Conservation (phyloP, 2,113 vertebrate species). For the Pterocles orientalis region DNA sequence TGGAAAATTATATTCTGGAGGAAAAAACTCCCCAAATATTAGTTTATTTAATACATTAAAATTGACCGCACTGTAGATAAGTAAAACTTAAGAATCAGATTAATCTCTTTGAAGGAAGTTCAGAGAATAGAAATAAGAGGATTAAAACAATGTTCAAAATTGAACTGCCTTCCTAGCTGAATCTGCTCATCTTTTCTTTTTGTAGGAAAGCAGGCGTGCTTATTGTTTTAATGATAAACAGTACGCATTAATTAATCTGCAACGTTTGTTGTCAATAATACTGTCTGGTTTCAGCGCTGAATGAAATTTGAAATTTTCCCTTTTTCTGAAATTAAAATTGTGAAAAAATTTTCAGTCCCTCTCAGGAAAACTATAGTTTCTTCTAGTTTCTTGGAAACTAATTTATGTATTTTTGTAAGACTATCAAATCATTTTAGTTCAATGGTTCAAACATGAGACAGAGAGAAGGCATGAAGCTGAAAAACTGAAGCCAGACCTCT, state of each 20-base stretch:
- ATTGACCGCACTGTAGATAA: not conserved
- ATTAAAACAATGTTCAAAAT: not conserved
- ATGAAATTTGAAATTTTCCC: not conserved
- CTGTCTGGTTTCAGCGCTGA: not conserved
- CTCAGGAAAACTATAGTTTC: not conserved
- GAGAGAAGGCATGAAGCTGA: not conserved
- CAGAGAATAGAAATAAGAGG: not conserved
- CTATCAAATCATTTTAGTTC: not conserved
- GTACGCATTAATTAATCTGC: not conserved
- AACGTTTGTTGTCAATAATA: not conserved
- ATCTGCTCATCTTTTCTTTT: not conserved
- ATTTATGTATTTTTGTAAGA: not conserved
- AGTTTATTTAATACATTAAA: not conserved
- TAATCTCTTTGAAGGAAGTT: accelerated
- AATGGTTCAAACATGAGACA: not conserved
- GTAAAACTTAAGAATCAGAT: not conserved
- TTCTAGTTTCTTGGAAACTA: not conserved
- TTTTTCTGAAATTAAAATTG: not conserved
- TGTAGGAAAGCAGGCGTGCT: not conserved
- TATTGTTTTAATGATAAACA: not conserved
- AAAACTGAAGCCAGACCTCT: not conserved
- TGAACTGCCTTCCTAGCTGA: not conserved
- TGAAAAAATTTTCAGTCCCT: not conserved
- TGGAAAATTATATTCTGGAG: not conserved
- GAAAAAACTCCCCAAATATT: accelerated